Evolutionary conservation across 2,888 invertebrate species (phyloP).

Genomic region (Lamellibrachia satsuma): DNA sequence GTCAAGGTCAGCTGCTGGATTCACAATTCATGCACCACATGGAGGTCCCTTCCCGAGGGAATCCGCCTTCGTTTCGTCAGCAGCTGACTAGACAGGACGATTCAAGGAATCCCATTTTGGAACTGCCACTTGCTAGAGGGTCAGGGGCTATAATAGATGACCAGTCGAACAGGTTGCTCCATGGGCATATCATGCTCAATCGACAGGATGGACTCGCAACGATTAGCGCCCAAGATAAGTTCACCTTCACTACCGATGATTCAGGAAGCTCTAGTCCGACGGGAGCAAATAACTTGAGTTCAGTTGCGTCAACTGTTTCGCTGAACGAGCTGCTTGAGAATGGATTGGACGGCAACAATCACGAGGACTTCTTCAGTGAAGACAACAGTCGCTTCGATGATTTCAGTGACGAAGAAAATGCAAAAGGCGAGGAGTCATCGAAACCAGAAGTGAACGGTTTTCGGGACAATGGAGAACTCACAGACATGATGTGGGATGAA

Average conservation of each 20-base stretch:
- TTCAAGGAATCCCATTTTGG: background rate
- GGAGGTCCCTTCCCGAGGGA: background rate
- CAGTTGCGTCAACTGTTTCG: conserved; percentile 56
- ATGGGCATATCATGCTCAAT: conserved; percentile 24
- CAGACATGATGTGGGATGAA: background rate
- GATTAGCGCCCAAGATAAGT: conserved; percentile 44
- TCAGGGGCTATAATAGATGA: conserved; percentile 21
- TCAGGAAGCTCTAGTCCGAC: conserved; percentile 46
- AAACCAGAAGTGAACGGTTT: background rate
- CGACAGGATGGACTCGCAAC: conserved; percentile 18
- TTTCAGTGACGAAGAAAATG: background rate
- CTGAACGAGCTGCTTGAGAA: conserved; percentile 58
- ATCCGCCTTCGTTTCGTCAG: background rate
- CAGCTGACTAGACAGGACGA: background rate
- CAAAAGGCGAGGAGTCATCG: background rate
- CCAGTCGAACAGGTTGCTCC: conserved; percentile 25
- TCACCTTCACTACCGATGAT: conserved; percentile 58
- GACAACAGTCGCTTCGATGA: background rate
- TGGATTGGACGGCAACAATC: background rate
- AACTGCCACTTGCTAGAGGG: background rate
- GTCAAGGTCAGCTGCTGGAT: conserved; percentile 13
- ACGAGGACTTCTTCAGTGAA: background rate
- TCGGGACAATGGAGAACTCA: background rate
- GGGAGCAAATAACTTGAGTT: conserved; percentile 50
- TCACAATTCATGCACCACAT: background rate